Evolutionary conservation across 2,888 invertebrate genomes (phyloP), one percentile per base, ranked within the genome.

Genomic region (Hirtodrosophila confusa): DNA sequence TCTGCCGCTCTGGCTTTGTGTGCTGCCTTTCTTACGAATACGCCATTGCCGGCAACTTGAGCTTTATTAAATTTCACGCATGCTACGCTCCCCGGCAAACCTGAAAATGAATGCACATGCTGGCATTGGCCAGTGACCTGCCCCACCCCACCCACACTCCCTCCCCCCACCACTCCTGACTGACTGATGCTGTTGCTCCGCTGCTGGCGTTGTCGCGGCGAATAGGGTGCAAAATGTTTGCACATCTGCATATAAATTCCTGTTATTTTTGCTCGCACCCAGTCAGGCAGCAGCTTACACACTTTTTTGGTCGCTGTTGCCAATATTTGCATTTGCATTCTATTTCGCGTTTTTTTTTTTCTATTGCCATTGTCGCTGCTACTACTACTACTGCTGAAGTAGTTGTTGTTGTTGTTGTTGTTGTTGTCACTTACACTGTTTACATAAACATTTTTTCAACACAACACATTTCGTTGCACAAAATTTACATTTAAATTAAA

Each of bases 261-360:
- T 80, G 78, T 85, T 87, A 87, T 80, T 83, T 86, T 74, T 77
- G 85, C 82, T 60, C 61, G 69, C 88, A 80, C 43, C 56, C 84
- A 68, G 73, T 47, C 57, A 77, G 67, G 56, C 73, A 62, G 67
- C 80, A 86, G 88, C 82, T 87, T 82, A 88, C 86, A 87, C 86
- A 88, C 79, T 62, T 64, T 53, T 56, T 74, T 63, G 47, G 50
- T 70, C 54, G 66, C 61, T 82, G 86, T 82, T 87, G 89, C 89
- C 89, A 84, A 84, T 84, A 88, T 84, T 84, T 88, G 88, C 89
- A 85, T 85, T 85, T 85, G 86, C 88, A 86, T 89, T 86, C 87
- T 83, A 88, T 88, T 87, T 67, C 82, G 80, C 69, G 58, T 62
- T 53, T 51, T 50, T 37, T 29, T 27, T 35, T 49, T 61, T 56